Evolutionary conservation across 2,797 vertebrate genomes (phyloP), one percentile per base, ranked within the genome.

Genomic region (Mastacembelus armatus): DNA sequence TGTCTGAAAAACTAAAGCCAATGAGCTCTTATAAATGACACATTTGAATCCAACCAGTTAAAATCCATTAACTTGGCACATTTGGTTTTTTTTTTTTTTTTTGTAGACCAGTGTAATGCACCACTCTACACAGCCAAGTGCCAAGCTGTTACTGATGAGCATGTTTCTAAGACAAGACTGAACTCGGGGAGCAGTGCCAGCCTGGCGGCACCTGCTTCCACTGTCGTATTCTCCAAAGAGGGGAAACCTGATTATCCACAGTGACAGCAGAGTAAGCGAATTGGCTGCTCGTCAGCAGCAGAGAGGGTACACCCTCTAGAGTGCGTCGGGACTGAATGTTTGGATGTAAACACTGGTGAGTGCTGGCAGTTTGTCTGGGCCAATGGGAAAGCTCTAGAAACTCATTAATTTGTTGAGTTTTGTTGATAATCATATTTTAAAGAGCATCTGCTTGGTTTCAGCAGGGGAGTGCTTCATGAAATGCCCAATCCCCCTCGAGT

Each of bases 251-350:
- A 74, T 63, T 57, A 51, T 38, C 51, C 47, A 33, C 16, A 29
- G 35, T 58, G 59, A 69, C 47, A 48, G 40, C 12, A 11, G 55
- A 14, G 44, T 8, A 33, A 50, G 48, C n/a, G 48, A 52, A 35
- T 42, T 52, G 66, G 54, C 52, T 68, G 33, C 7, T 15, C 47
- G 72, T 64, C 72, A 59, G 42, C 52, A 27, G 45, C 16, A 62
- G 39, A 24, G 40, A 60, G n/a, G 43, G 22, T 26, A 4, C 9
- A 10, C 14, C 19, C n/a, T 21, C 24, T 7, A 7, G 30, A 42
- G 66, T 32, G 55, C 33, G 66, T 49, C 42, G 29, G 40, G 52
- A 40, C 40, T 47, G 16, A 14, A 7, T 26, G 42, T 76, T 29
- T 38, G 30, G 42, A 15, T 66, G 38, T 61, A 66, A 77, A 61